Evolutionary conservation across 2,113 vertebrate genomes (phyloP).

Genomic region (Pogona vitticeps): DNA sequence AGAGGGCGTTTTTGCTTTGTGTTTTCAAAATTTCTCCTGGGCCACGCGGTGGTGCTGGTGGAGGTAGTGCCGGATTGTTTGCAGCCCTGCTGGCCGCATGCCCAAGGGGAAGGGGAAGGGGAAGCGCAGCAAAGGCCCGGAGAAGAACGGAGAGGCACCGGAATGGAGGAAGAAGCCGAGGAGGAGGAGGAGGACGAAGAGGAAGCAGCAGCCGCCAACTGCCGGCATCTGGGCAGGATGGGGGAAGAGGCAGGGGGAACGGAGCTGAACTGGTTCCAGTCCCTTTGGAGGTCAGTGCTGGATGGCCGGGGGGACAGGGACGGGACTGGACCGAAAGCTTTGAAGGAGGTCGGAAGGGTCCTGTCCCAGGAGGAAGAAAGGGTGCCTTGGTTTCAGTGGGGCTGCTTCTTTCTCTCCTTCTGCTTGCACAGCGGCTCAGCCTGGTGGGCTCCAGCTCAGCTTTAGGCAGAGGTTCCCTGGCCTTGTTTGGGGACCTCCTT

Average conservation of each 20-base stretch:
- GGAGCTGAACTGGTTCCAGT: conserved; percentile 60
- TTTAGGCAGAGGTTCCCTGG: too few species aligned
- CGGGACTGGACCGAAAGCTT: too few species aligned
- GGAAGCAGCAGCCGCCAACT: neutral
- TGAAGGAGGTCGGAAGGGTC: too few species aligned
- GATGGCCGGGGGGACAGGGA: neutral
- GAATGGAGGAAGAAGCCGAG: neutral
- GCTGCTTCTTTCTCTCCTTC: too few species aligned
- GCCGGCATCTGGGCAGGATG: neutral
- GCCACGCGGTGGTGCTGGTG: conserved; percentile 14
- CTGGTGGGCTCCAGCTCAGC: too few species aligned
- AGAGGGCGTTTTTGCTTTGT: neutral
- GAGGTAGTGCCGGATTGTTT: neutral
- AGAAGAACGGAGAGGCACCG: neutral
- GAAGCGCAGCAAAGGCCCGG: neutral
- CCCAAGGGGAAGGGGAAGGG: neutral
- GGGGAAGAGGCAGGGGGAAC: conserved; percentile 22
- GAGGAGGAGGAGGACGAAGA: neutral
- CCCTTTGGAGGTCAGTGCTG: conserved; percentile 66
- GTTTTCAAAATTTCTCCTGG: neutral
- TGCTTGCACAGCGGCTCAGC: too few species aligned
- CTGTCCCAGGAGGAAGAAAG: too few species aligned
- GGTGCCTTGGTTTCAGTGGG: too few species aligned
- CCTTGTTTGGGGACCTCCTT: too few species aligned
- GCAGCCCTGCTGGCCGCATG: neutral